Evolutionary conservation across 2,113 vertebrate genomes (phyloP), one percentile per base, ranked within the genome.

Genomic region (Paratilapia polleni): DNA sequence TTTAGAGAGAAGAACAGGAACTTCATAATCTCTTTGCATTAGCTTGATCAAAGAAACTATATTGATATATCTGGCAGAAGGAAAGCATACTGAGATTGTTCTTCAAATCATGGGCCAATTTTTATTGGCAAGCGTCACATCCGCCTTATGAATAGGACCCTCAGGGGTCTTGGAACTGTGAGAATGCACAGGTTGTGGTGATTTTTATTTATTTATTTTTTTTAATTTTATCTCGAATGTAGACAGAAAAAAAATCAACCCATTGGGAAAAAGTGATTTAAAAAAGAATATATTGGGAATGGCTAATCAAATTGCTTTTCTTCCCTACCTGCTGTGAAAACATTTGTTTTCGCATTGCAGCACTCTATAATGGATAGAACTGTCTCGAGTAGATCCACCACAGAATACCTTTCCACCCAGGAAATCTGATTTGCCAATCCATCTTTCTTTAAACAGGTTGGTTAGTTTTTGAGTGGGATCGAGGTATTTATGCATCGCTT

Each of bases 41-140:
- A 58, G 54, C 24, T 36, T 74, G 20, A 86, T 88, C 52, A 87
- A 66, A 77, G 28, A 6, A 70, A 76, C 28, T 66, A 10, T 38
- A 10, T 15, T 38, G 4, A 6, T 56, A 20, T 38, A 74, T 74
- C 66, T 66, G 14, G 59, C 38, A 58, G 31, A 62, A 64, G 17
- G 43, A 73, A 2, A 10, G 38, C 57, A 24, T 24, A 62, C 13
- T 34, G 43, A 61, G 4, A n/a, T 15, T 85, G n/a, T 83, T 78
- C 47, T 63, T 80, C 2, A 81, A 73, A 62, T 76, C 58, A 63
- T 7, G 38, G 24, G 12, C 22, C 13, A 54, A 54, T 59, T 70
- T 86, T 47, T 61, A 43, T 26, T 61, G 28, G 41, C 31, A 56
- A 66, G 17, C 22, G 66, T 74, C 11, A n/a, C 17, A 70, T 41